Evolutionary conservation across 2,113 vertebrate species (phyloP).

Genomic region (Vimba vimba): DNA sequence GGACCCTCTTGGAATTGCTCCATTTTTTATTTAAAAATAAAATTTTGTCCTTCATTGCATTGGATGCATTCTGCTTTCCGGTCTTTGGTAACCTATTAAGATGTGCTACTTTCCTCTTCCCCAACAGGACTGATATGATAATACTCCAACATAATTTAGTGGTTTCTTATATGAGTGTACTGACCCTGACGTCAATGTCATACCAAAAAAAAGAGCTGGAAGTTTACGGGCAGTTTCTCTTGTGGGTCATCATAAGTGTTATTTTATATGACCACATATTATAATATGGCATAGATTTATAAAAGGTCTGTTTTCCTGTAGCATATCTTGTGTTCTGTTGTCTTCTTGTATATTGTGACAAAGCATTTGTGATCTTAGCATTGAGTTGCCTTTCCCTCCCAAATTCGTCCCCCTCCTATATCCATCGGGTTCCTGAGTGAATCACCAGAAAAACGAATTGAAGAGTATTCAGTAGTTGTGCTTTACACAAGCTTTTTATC

Average conservation of each 20-base stretch:
- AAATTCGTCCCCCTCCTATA: neutral
- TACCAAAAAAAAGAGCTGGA: neutral
- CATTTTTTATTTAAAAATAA: too few species aligned
- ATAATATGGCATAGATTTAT: neutral
- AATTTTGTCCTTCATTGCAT: neutral
- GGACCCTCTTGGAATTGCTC: too few species aligned
- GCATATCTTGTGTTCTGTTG: neutral
- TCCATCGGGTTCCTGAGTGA: neutral
- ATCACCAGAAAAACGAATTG: neutral
- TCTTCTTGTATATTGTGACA: neutral
- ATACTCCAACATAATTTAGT: neutral
- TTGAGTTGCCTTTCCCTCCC: neutral
- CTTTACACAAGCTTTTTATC: neutral
- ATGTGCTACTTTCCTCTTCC: slow-evolving; percentile 2
- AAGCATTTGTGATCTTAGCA: neutral
- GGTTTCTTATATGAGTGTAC: neutral
- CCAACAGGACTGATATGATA: neutral
- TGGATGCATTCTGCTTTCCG: neutral
- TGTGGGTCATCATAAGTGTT: neutral
- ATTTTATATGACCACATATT: neutral
- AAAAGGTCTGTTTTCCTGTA: neutral
- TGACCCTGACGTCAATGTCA: neutral
- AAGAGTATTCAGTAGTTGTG: neutral
- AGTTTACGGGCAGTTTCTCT: neutral
- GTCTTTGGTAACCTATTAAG: neutral